Evolutionary conservation across 2,888 invertebrate species (phyloP), one percentile per base, ranked within the genome.

Genomic region (Itoplectis maculator): DNA sequence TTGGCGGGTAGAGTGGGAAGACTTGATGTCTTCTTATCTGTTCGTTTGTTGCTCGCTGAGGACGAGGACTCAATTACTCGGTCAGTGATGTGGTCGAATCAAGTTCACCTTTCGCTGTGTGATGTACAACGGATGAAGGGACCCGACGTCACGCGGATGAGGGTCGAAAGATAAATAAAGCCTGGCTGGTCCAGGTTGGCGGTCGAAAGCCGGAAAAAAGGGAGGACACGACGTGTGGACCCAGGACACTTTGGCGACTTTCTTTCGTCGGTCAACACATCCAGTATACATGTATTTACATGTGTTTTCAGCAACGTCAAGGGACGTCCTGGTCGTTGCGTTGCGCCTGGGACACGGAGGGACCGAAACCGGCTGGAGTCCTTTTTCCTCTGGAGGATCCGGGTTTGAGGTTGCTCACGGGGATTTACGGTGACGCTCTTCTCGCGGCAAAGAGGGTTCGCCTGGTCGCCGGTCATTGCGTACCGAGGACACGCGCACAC

Each of bases 341-440:
- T 29, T 72, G 11, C 13, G 7, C 40, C 45, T 18, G 56, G 49
- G 59, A 47, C 40, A 29, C 42, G 37, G 66, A 37, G 37, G 56
- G 51, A 11, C 37, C 20, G 20, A 29, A 45, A 72, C 37, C 20
- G 20, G 66, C 42, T 66, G 20, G 45, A 37, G 35, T 79, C 9
- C 35, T 20, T 54, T 72, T 35, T 18, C 47, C 20, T 65, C 72
- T 40, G 40, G 40, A 56, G 45, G 56, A 47, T 61, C 42, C 13
- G 20, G 47, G 23, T 23, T 65, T 56, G 54, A 70, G 49, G 68
- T 56, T 37, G 47, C 66, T 54, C 63, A 37, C 56, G 47, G 56
- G 42, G 72, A 79, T 72, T 79, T 72, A 56, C 37, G 79, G 49
- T 37, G 35, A 23, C 51, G 47, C 9, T 56, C 11, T 72, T 54